Percentiles rank a stretch among this genome's conserved stretches.
Conservation (phyloP, 1,140 invertebrate genomes). For the Marisa cornuarietis region DNA sequence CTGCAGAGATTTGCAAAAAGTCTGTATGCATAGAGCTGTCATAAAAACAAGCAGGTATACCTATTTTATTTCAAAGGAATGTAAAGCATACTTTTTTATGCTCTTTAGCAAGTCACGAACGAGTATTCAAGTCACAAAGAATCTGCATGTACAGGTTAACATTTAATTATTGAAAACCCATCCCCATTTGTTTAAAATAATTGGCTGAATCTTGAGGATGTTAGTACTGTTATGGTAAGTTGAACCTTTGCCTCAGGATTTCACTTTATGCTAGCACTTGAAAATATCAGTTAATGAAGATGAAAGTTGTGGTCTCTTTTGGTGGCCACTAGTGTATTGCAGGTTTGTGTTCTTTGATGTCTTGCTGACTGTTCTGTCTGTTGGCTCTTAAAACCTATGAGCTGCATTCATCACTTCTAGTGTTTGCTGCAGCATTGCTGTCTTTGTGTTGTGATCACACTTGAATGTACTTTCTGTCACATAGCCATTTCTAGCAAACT, state of each 20-base stretch:
- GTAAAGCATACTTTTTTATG: conserved; percentile 4
- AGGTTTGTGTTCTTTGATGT: conserved; percentile 3
- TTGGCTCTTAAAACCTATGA: background rate
- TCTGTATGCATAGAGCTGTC: background rate
- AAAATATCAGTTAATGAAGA: background rate
- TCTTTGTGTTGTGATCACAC: conserved; percentile 36
- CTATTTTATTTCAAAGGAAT: background rate
- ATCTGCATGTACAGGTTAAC: conserved; percentile 20
- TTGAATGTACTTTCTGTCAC: conserved; percentile 26
- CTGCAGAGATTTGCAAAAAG: background rate
- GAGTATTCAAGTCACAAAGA: background rate
- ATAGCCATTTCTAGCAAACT: conserved; percentile 25
- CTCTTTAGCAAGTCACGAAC: conserved; percentile 13
- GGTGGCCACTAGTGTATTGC: background rate
- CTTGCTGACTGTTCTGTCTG: conserved; percentile 13
- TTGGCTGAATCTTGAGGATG: conserved; percentile 9
- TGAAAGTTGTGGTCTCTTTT: background rate
- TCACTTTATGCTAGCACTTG: conserved; percentile 1
- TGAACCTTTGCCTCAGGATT: conserved; percentile 20
- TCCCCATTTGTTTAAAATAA: background rate
- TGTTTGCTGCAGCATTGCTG: conserved; percentile 15
- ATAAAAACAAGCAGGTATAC: conserved; percentile 1
- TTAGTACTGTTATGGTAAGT: background rate
- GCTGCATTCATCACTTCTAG: conserved; percentile 2
- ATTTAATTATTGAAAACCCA: conserved; percentile 3